phyloP scores from a whole-genome alignment of 2,888 invertebrate genomes.

The Mantis religiosa region DNA sequence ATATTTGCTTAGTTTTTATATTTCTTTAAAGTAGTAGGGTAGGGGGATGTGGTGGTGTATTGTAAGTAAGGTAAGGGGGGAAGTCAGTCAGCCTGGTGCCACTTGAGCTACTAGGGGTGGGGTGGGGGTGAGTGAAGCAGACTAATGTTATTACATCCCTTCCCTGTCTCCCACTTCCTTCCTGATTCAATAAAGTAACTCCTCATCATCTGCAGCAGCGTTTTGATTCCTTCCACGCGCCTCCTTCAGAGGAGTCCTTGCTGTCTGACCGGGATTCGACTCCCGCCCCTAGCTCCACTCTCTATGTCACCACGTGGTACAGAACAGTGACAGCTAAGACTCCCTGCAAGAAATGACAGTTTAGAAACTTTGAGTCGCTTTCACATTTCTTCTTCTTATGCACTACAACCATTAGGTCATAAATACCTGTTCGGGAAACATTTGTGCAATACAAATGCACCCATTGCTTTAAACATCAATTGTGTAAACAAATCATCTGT shows the following conservation, averaged over 20 bases:
- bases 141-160: conserved; percentile 7
- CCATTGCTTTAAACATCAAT: too few species aligned
- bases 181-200: conserved; percentile 9
- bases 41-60: not conserved
- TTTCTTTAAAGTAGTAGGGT: not conserved
- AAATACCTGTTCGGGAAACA: too few species aligned
- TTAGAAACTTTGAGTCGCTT: too few species aligned
- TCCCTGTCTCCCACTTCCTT: not conserved
- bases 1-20: not conserved
- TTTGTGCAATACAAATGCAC: too few species aligned
- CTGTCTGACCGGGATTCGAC: not conserved
- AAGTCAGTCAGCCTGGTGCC: not conserved
- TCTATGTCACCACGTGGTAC: too few species aligned
- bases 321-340: too few species aligned
- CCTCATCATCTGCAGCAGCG: not conserved
- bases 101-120: not conserved
- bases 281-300: too few species aligned
- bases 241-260: not conserved
- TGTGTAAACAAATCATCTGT: too few species aligned
- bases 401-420: too few species aligned
- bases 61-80: not conserved
- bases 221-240: not conserved
- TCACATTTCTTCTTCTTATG: too few species aligned
- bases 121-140: not conserved
- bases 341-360: too few species aligned